Evolutionary conservation across 1,140 invertebrate species (phyloP).

Genomic region (Pseudomyrmex pallidus): DNA sequence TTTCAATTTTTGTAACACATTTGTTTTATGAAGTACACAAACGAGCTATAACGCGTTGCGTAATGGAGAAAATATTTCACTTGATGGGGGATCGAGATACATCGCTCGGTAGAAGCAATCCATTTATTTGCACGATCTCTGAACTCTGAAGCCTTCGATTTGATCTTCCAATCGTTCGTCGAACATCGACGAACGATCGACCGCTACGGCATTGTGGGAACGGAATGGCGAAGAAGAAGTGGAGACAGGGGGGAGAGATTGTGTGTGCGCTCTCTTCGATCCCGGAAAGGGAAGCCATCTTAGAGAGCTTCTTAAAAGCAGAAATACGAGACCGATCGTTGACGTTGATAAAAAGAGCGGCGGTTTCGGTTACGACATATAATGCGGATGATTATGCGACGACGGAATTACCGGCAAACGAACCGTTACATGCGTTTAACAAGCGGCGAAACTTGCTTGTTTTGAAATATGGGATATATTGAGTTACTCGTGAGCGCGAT

Average conservation of each 20-base stretch:
- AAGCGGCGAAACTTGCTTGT: neutral
- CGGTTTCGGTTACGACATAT: constrained; percentile 52
- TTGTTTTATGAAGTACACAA: too few species aligned
- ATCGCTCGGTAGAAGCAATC: constrained; percentile 4
- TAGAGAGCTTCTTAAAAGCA: constrained; percentile 59
- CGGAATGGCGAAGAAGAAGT: constrained; percentile 32
- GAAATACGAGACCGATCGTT: constrained; percentile 65
- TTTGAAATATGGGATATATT: neutral
- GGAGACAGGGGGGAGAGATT: too few species aligned
- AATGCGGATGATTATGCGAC: constrained; percentile 57
- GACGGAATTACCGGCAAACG: constrained; percentile 46
- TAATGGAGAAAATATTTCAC: constrained; percentile 21
- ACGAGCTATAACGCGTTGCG: neutral
- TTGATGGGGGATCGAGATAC: constrained; percentile 11
- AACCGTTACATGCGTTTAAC: constrained; percentile 40
- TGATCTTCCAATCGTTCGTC: constrained; percentile 4
- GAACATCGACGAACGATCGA: constrained; percentile 18
- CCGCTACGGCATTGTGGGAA: constrained; percentile 54
- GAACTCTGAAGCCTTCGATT: constrained; percentile 5
- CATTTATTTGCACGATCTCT: constrained; percentile 28
- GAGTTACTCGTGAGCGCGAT: neutral
- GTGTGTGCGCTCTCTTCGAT: constrained; percentile 58
- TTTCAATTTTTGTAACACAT: neutral
- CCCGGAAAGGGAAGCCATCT: constrained; percentile 70
- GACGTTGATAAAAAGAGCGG: constrained; percentile 54